Evolutionary conservation across 2,888 invertebrate species (phyloP).

Genomic region (Abrostola triplasia): DNA sequence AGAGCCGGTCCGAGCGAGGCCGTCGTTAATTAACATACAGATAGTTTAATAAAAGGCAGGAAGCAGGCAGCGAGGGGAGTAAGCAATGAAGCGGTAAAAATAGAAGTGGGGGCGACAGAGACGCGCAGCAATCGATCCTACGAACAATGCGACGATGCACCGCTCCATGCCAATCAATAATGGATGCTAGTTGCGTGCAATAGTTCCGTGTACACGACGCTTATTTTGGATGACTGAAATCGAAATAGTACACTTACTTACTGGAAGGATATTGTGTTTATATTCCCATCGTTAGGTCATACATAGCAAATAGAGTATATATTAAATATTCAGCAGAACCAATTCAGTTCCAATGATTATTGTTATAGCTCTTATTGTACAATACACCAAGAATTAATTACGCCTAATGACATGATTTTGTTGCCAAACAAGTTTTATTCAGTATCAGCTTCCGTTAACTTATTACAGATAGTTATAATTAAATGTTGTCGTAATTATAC

Average conservation of each 20-base stretch:
- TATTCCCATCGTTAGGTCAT: conserved; percentile 7
- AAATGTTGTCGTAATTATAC: conserved; percentile 6
- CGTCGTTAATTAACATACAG: conserved; percentile 88
- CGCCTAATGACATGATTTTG: conserved; percentile 10
- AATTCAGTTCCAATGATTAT: conserved; percentile 5
- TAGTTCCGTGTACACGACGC: conserved; percentile 43
- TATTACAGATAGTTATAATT: conserved; percentile 15
- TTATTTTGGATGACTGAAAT: conserved; percentile 40
- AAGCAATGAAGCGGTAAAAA: conserved; percentile 88
- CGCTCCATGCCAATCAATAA: conserved; percentile 81
- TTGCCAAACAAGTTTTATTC: conserved; percentile 39
- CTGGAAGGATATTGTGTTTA: conserved; percentile 7
- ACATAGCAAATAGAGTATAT: conserved; percentile 12
- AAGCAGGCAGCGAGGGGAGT: conserved; percentile 86
- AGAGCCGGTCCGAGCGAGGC: conserved; percentile 77
- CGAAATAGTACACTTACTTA: conserved; percentile 33
- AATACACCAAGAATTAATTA: conserved; percentile 6
- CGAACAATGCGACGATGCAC: conserved; percentile 79
- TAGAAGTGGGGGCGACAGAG: conserved; percentile 84
- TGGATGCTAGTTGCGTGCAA: conserved; percentile 63
- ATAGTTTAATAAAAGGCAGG: conserved; percentile 88
- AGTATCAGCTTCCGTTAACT: conserved; percentile 33
- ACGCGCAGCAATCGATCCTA: conserved; percentile 82
- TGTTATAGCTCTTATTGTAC: not conserved
- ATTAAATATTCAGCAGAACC: conserved; percentile 7